Conservation (phyloP, 2,888 invertebrate genomes). For the Chymomyza procnemis region DNA sequence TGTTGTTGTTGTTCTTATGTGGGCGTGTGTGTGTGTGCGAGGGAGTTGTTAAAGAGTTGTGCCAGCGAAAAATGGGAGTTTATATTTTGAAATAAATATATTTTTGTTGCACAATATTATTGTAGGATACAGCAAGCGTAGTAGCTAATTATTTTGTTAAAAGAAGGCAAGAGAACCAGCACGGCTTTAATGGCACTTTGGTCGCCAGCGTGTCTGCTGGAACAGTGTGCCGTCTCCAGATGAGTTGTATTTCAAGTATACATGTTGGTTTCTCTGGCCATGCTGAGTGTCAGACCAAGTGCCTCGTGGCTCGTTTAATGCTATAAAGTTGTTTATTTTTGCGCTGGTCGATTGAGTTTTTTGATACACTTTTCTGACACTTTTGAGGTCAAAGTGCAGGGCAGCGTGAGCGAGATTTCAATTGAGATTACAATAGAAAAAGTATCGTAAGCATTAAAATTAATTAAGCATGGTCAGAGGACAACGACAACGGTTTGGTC, state of each 20-base stretch:
- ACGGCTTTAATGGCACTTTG: conserved; percentile 47
- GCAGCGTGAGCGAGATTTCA: conserved; percentile 10
- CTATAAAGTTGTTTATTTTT: conserved; percentile 27
- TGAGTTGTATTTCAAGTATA: neutral
- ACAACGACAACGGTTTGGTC: neutral
- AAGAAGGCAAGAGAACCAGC: neutral
- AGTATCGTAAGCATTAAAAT: conserved; percentile 44
- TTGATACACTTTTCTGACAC: conserved; percentile 15
- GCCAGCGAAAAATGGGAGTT: neutral
- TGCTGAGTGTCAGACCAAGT: conserved; percentile 42
- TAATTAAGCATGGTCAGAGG: conserved; percentile 48
- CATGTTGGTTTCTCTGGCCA: conserved; percentile 36
- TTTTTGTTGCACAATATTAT: neutral
- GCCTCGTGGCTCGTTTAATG: conserved; percentile 60
- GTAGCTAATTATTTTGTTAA: neutral
- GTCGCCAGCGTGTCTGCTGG: conserved; percentile 59
- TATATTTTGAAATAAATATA: neutral
- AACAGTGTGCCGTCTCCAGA: neutral
- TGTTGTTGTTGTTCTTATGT: conserved; percentile 14
- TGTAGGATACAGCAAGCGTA: neutral
- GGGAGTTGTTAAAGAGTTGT: conserved; percentile 14
- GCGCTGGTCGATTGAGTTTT: conserved; percentile 40
- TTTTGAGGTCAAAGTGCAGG: conserved; percentile 64
- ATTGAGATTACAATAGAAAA: conserved; percentile 27
- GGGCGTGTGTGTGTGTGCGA: conserved; percentile 20